phyloP scores from a whole-genome alignment of 2,113 vertebrate species.

The Ceyx margarethae region DNA sequence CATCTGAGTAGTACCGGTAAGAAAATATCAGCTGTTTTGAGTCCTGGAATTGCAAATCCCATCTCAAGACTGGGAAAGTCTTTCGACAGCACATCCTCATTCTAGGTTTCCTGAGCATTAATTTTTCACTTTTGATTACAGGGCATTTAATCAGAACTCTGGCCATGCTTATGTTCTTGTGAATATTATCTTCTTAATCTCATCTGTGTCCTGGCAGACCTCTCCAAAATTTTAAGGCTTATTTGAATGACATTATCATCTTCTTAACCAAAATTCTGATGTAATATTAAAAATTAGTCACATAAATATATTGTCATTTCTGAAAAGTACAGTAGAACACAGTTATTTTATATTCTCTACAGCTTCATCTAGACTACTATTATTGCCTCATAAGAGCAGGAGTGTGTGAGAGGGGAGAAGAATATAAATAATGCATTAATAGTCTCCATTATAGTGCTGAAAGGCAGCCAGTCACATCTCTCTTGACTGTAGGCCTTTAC shows the following conservation, averaged over 20 bases:
- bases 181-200: neutral
- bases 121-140: neutral
- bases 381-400: neutral
- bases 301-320: neutral
- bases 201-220: neutral
- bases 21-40: neutral
- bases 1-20: neutral
- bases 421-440: neutral
- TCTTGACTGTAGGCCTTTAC: neutral
- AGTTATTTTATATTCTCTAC: neutral
- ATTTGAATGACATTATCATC: neutral
- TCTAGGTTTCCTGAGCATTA: neutral
- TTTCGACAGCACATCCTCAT: neutral
- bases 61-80: neutral
- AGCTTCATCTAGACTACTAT: neutral
- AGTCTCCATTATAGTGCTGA: neutral
- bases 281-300: neutral
- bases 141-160: neutral
- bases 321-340: neutral
- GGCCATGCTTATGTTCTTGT: neutral
- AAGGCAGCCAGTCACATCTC: neutral
- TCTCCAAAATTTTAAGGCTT: neutral
- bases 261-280: neutral
- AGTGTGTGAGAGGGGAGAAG: neutral
- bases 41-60: neutral